phyloP scores from a whole-genome alignment of 2,888 invertebrate genomes.

The Apomyelois bistriatella region DNA sequence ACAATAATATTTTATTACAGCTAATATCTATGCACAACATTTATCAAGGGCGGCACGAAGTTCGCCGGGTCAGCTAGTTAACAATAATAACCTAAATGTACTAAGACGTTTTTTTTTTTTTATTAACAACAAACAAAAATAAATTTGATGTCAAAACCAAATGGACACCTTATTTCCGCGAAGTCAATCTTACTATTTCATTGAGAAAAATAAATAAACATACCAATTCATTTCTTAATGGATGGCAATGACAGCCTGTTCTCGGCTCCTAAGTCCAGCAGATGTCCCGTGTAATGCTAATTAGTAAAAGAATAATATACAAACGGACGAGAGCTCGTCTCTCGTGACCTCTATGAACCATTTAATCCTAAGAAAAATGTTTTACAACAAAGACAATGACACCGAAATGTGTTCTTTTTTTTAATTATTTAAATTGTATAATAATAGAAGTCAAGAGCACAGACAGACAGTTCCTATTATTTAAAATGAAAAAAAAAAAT shows the following conservation, averaged over 20 bases:
- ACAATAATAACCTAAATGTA: neutral
- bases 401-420: constrained; percentile 19
- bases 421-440: no score
- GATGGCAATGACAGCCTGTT: constrained; percentile 38
- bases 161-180: constrained; percentile 3
- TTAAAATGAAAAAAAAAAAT: no score
- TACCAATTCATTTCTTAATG: constrained; percentile 14
- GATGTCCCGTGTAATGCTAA: constrained; percentile 57
- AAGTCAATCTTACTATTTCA: constrained; percentile 5
- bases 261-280: constrained; percentile 40
- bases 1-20: no score
- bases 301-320: constrained; percentile 54
- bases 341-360: constrained; percentile 46
- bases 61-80: no score
- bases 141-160: constrained; percentile 2
- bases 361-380: constrained; percentile 33
- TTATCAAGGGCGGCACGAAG: no score
- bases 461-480: no score
- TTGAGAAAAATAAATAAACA: neutral
- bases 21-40: no score
- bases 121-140: constrained; percentile 8
- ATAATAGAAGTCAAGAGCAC: no score
- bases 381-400: constrained; percentile 43
- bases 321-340: constrained; percentile 48
- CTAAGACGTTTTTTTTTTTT: neutral